Evolutionary conservation across 2,888 invertebrate species (phyloP), one percentile per base, ranked within the genome.

Genomic region (Euplexia lucipara): DNA sequence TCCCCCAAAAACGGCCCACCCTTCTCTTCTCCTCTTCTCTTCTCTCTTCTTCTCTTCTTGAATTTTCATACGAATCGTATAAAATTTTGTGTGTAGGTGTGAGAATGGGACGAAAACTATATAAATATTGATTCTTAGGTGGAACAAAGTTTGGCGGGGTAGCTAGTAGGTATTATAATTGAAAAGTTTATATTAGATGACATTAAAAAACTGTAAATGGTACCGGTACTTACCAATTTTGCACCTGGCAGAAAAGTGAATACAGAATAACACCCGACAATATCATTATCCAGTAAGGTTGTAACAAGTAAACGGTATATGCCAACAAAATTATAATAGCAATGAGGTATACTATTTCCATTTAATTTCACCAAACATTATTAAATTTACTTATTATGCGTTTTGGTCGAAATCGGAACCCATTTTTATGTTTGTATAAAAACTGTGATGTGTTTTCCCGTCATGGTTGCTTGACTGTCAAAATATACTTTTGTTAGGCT

Each of bases 331-430:
- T 16, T 44, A 93, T 49, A 65, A 91, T 63, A 60, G 91, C 64
- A 8, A 94, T 30, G 68, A 93, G 92, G 71, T 92, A 92, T 58
- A 93, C 76, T 77, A 94, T 91, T 93, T 94, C 93, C 93, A 93
- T 93, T 89, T 87, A 91, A 73, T 83, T 83, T 81, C 82, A 51
- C 60, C 64, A 10, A 70, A 52, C 91, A 91, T 90, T 65, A 84
- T 89, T 45, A 48, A 53, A 8, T 37, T 73, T 70, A 59, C 64
- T 73, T 70, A 59, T 65, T 79, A 53, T 57, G 61, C 41, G 66
- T 51, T 49, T 71, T 51, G 70, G 56, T 67, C 49, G 56, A 26
- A 47, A 49, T 66, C 57, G 47, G 44, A 51, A 45, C 44, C 75
- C 74, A 76, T 71, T 53, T 35, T 32, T 42, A 42, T 42, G 22